A percentile compares a stretch with the other conserved stretches of the same genome.
Evolutionary conservation across 2,888 invertebrate species (phyloP).

Genomic region (Cylloceria caligata): DNA sequence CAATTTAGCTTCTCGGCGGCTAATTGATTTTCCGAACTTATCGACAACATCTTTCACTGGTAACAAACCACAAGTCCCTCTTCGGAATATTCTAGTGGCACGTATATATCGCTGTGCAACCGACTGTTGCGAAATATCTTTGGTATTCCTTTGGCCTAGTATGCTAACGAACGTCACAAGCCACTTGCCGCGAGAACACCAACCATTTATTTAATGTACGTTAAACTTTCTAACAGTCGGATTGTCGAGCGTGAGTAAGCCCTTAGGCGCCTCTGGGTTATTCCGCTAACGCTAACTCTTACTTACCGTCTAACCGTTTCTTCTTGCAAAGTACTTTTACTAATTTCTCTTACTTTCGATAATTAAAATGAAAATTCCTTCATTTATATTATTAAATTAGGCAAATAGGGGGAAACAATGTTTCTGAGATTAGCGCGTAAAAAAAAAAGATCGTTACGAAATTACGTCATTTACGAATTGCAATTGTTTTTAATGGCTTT

Average conservation of each 20-base stretch:
- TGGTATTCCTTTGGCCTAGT: slow-evolving; percentile 65
- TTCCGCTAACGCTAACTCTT: background rate
- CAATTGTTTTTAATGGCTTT: too few species aligned
- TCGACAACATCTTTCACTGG: background rate
- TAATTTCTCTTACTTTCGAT: background rate
- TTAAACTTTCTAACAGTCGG: slow-evolving; percentile 66
- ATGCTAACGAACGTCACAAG: slow-evolving; percentile 65
- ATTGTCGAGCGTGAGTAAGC: slow-evolving; percentile 57
- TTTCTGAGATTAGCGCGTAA: too few species aligned
- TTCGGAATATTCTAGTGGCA: background rate
- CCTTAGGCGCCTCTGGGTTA: slow-evolving; percentile 47
- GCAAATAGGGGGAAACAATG: too few species aligned
- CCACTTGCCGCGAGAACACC: slow-evolving; percentile 29
- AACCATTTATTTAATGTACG: slow-evolving; percentile 60
- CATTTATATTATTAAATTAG: too few species aligned
- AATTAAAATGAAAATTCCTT: background rate
- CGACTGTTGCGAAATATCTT: slow-evolving; percentile 59
- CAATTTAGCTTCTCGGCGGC: background rate
- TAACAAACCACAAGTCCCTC: background rate
- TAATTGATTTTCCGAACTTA: background rate
- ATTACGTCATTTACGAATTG: too few species aligned
- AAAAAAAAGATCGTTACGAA: too few species aligned
- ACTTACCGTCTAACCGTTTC: background rate
- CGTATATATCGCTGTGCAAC: background rate
- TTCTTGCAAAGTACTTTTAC: background rate